A percentile compares a stretch with the other conserved stretches of the same genome.
phyloP scores from a whole-genome alignment of 2,797 vertebrate species.

The Etheostoma nigrum region DNA sequence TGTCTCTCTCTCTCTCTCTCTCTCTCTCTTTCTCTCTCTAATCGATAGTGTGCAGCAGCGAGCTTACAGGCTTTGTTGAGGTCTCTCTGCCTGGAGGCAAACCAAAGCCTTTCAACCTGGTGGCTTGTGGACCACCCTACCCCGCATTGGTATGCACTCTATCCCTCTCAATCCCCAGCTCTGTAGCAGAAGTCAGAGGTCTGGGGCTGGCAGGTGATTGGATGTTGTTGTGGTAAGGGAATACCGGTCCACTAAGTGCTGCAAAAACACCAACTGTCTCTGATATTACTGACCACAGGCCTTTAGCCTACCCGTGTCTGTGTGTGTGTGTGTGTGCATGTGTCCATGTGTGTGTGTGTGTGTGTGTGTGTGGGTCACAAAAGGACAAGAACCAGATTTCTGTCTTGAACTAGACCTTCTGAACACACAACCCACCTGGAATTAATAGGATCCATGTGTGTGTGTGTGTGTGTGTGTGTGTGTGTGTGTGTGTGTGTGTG shows the following conservation, averaged over 20 bases:
- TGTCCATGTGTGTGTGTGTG: constrained; percentile 26
- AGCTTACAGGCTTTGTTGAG: constrained; percentile 60
- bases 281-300: constrained; percentile 77
- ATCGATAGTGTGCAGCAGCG: constrained; percentile 55
- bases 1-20: constrained; percentile 13
- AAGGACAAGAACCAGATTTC: constrained; percentile 77
- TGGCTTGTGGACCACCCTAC: constrained; percentile 66
- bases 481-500: constrained; percentile 28
- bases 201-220: constrained; percentile 80
- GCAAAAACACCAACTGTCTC: constrained; percentile 82
- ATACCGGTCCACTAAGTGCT: constrained; percentile 76
- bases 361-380: constrained; percentile 62
- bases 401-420: constrained; percentile 73
- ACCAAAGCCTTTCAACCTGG: constrained; percentile 61
- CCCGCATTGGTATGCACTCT: constrained; percentile 65
- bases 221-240: constrained; percentile 85
- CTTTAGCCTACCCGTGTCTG: constrained; percentile 40
- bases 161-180: constrained; percentile 50
- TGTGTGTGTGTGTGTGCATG: constrained; percentile 30
- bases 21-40: constrained; percentile 32
- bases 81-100: constrained; percentile 64
- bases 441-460: constrained; percentile 71
- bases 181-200: constrained; percentile 75
- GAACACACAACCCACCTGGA: constrained; percentile 65
- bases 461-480: background rate